phyloP scores from a whole-genome alignment of 2,888 invertebrate species.

The Nymphalis c-album region DNA sequence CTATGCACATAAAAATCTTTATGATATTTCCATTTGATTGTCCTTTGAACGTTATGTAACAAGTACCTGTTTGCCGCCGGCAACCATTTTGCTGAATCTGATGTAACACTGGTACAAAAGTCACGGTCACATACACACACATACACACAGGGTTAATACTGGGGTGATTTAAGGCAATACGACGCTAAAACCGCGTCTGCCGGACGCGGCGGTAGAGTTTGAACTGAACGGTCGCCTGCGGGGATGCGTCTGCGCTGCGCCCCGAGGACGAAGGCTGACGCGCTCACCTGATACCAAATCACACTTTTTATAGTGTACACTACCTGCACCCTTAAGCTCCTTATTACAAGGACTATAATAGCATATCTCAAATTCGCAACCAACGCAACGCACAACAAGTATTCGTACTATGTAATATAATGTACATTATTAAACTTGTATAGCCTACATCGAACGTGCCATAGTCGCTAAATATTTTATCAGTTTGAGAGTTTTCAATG shows the following conservation, averaged over 20 bases:
- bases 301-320: conserved; percentile 4
- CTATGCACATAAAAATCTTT: background rate
- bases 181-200: conserved; percentile 73
- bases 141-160: conserved; percentile 30
- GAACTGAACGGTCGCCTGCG: conserved; percentile 67
- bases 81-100: conserved; percentile 71
- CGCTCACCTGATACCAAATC: conserved; percentile 47
- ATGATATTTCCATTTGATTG: conserved; percentile 33
- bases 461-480: conserved; percentile 4
- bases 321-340: conserved; percentile 13
- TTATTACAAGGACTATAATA: conserved; percentile 21
- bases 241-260: conserved; percentile 52
- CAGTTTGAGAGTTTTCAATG: conserved; percentile 15
- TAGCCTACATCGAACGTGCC: conserved; percentile 20
- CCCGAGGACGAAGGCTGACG: conserved; percentile 53
- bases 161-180: conserved; percentile 45
- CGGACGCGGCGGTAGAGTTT: conserved; percentile 76
- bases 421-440: conserved; percentile 10
- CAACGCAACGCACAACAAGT: background rate
- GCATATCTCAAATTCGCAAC: conserved; percentile 2
- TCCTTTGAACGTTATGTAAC: conserved; percentile 48
- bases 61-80: conserved; percentile 79
- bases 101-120: conserved; percentile 62
- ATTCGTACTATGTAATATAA: conserved; percentile 2
- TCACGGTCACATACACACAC: conserved; percentile 50